phyloP scores from a whole-genome alignment of 1,140 invertebrate genomes.

The Pomacea maculata region DNA sequence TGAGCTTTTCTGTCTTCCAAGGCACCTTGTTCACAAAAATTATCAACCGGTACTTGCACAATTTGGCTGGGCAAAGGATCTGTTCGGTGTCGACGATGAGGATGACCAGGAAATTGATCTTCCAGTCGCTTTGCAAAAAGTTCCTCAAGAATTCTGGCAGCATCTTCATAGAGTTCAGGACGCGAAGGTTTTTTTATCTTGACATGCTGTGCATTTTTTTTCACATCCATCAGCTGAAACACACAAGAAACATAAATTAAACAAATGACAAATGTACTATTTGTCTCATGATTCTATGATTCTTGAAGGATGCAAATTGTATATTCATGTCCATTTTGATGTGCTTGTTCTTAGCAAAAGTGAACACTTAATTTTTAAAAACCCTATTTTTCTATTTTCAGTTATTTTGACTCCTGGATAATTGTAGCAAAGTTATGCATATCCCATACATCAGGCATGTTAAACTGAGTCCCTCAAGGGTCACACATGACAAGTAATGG shows the following conservation, averaged over 20 bases:
- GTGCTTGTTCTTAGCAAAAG: no score
- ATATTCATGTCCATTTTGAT: no score
- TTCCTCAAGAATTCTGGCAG: constrained; percentile 42
- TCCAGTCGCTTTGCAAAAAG: constrained; percentile 36
- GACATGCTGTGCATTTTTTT: constrained; percentile 18
- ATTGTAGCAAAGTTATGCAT: no score
- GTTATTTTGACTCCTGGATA: no score
- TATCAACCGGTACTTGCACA: constrained; percentile 5
- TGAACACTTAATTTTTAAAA: no score
- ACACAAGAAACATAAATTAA: constrained; percentile 1
- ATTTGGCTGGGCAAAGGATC: constrained; percentile 17
- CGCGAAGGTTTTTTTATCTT: constrained; percentile 15
- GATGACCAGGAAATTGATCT: constrained; percentile 4
- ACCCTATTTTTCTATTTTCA: no score
- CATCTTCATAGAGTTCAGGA: constrained; percentile 40
- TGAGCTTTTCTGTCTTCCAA: constrained; percentile 11
- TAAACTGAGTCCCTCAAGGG: no score
- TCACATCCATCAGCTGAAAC: not conserved
- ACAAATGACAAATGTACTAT: no score
- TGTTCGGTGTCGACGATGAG: constrained; percentile 19
- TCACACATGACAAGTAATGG: no score
- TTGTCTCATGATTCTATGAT: no score
- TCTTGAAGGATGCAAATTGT: no score
- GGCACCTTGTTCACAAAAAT: constrained; percentile 15
- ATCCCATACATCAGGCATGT: no score